A percentile compares a stretch with the other conserved stretches of the same genome.
Conservation (phyloP, 2,113 vertebrate species). For the Pleuronectes platessa region DNA sequence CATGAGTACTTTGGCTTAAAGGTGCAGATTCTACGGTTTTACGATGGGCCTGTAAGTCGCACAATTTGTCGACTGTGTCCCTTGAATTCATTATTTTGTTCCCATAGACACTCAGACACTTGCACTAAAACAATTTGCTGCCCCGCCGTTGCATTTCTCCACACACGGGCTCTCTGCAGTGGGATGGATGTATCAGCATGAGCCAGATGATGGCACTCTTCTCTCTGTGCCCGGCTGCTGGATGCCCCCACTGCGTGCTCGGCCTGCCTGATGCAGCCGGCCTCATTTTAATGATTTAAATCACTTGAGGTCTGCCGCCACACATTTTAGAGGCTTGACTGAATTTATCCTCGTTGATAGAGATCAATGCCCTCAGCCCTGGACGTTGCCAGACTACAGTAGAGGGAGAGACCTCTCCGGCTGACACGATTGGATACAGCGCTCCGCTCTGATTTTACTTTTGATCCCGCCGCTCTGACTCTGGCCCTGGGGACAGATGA, state of each 20-base stretch:
- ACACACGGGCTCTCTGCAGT: slow-evolving; percentile 33
- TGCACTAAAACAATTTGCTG: slow-evolving; percentile 9
- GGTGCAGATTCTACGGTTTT: slow-evolving; percentile 9
- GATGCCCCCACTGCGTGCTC: slow-evolving; percentile 51
- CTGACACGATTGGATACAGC: slow-evolving; percentile 78
- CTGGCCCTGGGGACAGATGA: slow-evolving; percentile 74
- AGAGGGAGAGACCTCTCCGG: slow-evolving; percentile 67
- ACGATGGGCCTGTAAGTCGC: neutral
- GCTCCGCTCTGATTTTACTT: slow-evolving; percentile 76
- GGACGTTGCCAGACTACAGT: slow-evolving; percentile 74
- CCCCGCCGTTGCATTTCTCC: slow-evolving; percentile 50
- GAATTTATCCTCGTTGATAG: slow-evolving; percentile 79
- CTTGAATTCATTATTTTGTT: neutral
- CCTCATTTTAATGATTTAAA: slow-evolving; percentile 80
- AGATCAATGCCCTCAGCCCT: slow-evolving; percentile 76
- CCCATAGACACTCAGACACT: slow-evolving; percentile 21
- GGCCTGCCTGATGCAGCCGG: slow-evolving; percentile 70
- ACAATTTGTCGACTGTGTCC: neutral
- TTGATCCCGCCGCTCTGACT: slow-evolving; percentile 72
- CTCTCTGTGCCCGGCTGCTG: slow-evolving; percentile 70
- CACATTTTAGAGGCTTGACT: slow-evolving; percentile 77
- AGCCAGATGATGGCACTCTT: slow-evolving; percentile 82
- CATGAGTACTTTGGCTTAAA: slow-evolving; percentile 3
- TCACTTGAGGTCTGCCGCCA: slow-evolving; percentile 72
- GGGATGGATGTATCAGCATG: slow-evolving; percentile 55